phyloP scores from a whole-genome alignment of 2,113 vertebrate genomes.

The Cheirogaleus medius region DNA sequence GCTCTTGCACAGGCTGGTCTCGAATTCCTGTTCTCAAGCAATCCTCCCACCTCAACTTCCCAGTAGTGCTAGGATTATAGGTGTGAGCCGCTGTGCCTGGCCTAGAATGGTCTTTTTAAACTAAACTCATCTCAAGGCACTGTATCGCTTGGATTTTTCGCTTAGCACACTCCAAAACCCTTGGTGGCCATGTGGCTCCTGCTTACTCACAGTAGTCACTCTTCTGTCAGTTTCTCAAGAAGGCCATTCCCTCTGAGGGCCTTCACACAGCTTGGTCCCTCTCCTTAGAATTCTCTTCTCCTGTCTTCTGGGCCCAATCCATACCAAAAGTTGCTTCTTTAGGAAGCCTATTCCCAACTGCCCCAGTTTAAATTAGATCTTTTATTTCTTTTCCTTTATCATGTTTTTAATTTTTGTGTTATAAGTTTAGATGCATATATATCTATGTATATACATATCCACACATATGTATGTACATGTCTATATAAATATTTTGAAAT shows the following conservation, averaged over 20 bases:
- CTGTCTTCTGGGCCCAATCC: not conserved
- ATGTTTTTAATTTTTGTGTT: not conserved
- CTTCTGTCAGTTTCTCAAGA: not conserved
- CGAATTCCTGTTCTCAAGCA: too few species aligned
- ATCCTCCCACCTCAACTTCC: too few species aligned
- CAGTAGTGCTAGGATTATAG: too few species aligned
- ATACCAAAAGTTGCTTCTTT: not conserved
- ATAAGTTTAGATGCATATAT: not conserved
- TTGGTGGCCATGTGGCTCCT: fast-evolving
- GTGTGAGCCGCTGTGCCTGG: too few species aligned
- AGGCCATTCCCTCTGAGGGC: not conserved
- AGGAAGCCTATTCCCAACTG: not conserved
- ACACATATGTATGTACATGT: not conserved
- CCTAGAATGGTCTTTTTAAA: not conserved
- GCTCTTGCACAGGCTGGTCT: too few species aligned
- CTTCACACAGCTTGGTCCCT: not conserved
- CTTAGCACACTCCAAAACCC: too few species aligned
- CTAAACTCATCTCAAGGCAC: too few species aligned
- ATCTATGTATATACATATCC: not conserved
- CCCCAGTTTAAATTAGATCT: not conserved
- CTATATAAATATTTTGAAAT: not conserved
- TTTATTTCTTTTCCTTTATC: not conserved
- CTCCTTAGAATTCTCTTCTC: not conserved
- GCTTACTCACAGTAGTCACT: not conserved
- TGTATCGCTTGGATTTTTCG: not conserved